Base-by-base conservation (phyloP, 2,797 vertebrate species). In the Platyrinchus mystaceus region DNA sequence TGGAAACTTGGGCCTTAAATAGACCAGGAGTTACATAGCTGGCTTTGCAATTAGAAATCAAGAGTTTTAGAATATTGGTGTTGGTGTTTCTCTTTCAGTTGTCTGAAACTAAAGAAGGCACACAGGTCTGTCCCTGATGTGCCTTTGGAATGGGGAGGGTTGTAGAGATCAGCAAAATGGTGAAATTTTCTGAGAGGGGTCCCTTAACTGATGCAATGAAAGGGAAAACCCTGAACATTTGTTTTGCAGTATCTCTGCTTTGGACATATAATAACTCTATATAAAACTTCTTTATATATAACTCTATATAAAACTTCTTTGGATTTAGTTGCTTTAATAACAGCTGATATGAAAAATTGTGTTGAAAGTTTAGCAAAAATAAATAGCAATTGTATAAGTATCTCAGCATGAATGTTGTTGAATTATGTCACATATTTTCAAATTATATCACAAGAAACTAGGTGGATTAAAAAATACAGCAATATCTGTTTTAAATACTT, bases 151-250 rank as follows among this genome's bases (percentile, higher is more conserved):
- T n/a, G 27, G 12, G 18, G 8, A 9, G 4, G 2, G 7, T 52
- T 52, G 49, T 2, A 67, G 24, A 67, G 9, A 60, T 63, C 20
- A 87, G 18, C 22, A 80, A 59, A 69, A 75, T 41, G 3, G 6
- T 79, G 30, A 30, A 78, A 68, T 60, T 77, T 2, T 1, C 4
- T 63, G 44, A 69, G 77, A 36, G 10, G 14, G 55, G 10, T 70
- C 23, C 27, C 20, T 36, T 63, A 77, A n/a, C 4, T 44, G 43
- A 50, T 69, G 43, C 24, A 76, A 39, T 37, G 28, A 83, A 68
- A 47, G 6, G 1, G 1, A 56, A 47, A 70, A 68, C 13, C 0
- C 22, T 28, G 7, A 15, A 0, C 19, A 10, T 19, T 62, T 47
- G 16, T 73, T 84, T 86, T 76, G 16, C 23, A 36, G 1, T 84